Evolutionary conservation across 1,140 invertebrate species (phyloP), one percentile per base, ranked within the genome.

Genomic region (Drosophila ohnishii): DNA sequence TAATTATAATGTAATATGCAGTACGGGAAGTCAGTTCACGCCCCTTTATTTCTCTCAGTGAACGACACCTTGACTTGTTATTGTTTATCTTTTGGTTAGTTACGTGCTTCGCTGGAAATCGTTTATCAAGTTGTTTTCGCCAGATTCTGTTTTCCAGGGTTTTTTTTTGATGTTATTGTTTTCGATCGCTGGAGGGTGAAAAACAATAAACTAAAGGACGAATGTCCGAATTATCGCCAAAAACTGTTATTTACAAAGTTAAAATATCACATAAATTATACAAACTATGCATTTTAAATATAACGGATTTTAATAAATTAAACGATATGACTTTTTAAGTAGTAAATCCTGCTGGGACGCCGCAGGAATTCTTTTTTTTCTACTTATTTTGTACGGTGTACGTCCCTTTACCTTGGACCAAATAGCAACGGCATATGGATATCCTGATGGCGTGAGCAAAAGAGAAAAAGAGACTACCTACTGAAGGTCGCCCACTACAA

Each of bases 111-210:
- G 35, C 37, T 57, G 65, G 35, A 40, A 71, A 70, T 71, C 51
- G 65, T 40, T 40, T 59, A 71, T 72, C 66, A 72, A 35, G 22
- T 59, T 72, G 69, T 72, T 72, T 71, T 71, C 25, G 42, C 42
- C 64, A 45, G 51, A 40, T 40, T 34, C 30, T 66, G 28, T 39
- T 61, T 35, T 28, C 9, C 40, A 37, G 34, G 34, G 11, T 22
- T 22, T 22, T 11, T 35, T 48, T 16, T 51, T 60, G 7, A 25
- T 34, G 3, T 35, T 47, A 35, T 65, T 63, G 64, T 50, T 62
- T 60, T 39, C 30, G 44, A 47, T n/a, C 28, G 5, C 16, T 32
- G 7, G 8, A n/a, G 11, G 19, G 11, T 6, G 3, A 40, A 50
- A 50, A 25, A n/a, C 16, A 14, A 55, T 37, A 10, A 55, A 55